Base-by-base conservation (phyloP, 1,140 invertebrate genomes). In the Varroa destructor region DNA sequence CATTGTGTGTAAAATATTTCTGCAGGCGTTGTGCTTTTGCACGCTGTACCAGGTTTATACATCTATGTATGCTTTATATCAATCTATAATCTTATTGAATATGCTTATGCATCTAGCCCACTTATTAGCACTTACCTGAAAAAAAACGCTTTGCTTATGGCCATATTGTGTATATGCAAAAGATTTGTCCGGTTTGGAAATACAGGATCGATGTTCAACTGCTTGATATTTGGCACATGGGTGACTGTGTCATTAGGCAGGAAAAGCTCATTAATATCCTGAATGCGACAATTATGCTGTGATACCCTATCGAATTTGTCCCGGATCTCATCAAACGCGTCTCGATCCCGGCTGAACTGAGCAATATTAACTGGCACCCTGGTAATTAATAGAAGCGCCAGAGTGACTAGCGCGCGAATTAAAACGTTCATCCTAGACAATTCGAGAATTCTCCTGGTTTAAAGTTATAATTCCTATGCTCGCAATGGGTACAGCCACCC, bases 101-200 rank as follows among this genome's bases (percentile, higher is more conserved):
- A 25, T 25, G 25, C 25, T 25, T 25, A 25, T 25, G 25, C 25
- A 25, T 25, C 25, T 25, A 25, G 25, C 25, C 25, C 25, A 25
- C 25, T 25, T 74, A 72, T 72, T n/a, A 73, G 46, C 46, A 51
- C 46, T 70, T 72, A 81, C 75, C 81, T 82, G 87, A 90, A 97
- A 79, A 91, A 97, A 79, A 95, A 97, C 0, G 91, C 90, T 75
- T 93, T 81, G 78, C 87, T 94, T 76, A 97, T 81, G 14, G 93
- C 95, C 86, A 97, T 89, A 79, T 97, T 97, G 79, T 97, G 93
- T 71, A 97, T 81, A 82, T 97, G 92, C 14, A 97, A 80, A 72
- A 98, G 79, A 12, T 88, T 89, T 0, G 93, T 96, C 74, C 95
- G 84, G 80, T 98, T 97, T 0, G 92, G 90, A 77, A 94, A 95